A percentile compares a stretch with the other conserved stretches of the same genome.
phyloP scores from a whole-genome alignment of 2,113 vertebrate genomes.

The Microcebus ravelobensis region DNA sequence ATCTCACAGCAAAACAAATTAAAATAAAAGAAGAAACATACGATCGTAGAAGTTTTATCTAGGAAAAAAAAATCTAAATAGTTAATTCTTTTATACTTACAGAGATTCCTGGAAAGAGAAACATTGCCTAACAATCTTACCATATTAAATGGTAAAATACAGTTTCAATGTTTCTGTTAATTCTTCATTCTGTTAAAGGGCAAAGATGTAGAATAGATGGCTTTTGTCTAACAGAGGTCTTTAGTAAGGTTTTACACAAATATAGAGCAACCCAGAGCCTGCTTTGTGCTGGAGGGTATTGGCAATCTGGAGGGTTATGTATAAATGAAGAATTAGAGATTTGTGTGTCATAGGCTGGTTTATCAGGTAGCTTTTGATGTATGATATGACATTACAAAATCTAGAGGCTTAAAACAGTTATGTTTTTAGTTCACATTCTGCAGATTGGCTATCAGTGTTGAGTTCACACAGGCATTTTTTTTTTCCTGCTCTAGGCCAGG shows the following conservation, averaged over 20 bases:
- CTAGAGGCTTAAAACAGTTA: not conserved
- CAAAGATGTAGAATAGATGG: not conserved
- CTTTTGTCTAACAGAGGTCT: not conserved
- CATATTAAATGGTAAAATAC: not conserved
- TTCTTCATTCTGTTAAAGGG: not conserved
- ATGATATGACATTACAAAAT: not conserved
- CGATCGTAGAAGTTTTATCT: not conserved
- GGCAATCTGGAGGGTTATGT: not conserved
- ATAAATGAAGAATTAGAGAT: not conserved
- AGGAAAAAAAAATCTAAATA: not conserved
- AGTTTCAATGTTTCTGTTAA: not conserved
- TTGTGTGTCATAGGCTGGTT: not conserved
- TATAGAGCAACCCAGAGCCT: not conserved
- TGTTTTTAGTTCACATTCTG: not conserved
- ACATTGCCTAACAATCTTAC: not conserved
- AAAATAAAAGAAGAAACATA: not conserved
- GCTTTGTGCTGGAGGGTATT: not conserved
- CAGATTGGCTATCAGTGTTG: not conserved
- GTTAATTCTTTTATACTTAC: not conserved
- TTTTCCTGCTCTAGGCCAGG: not conserved
- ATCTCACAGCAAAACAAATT: not conserved
- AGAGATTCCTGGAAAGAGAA: not conserved
- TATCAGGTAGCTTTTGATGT: not conserved
- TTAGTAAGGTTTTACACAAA: not conserved
- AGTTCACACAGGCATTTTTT: not conserved